phyloP scores from a whole-genome alignment of 2,888 invertebrate genomes.

The Caenorhabditis angaria region DNA sequence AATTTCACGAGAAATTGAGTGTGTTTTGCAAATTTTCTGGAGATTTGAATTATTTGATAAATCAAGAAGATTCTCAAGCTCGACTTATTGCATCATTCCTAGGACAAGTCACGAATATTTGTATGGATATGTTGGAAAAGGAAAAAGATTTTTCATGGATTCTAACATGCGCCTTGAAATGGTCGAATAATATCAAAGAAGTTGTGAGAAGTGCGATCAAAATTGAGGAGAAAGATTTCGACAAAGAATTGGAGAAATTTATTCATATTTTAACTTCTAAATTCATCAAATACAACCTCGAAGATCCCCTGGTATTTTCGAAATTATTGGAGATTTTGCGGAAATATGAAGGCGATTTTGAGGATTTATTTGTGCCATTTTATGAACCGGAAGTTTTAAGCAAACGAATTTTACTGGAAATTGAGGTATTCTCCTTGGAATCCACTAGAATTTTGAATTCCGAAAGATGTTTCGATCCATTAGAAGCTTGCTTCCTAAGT shows the following conservation, averaged over 20 bases:
- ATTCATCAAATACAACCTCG: slow-evolving; percentile 22
- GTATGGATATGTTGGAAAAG: slow-evolving; percentile 28
- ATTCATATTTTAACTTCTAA: slow-evolving; percentile 13
- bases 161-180: slow-evolving; percentile 20
- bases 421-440: slow-evolving; percentile 24
- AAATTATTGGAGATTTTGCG: slow-evolving; percentile 17
- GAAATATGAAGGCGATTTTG: slow-evolving; percentile 12
- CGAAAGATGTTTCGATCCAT: slow-evolving; percentile 14
- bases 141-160: slow-evolving; percentile 39
- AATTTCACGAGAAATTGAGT: slow-evolving; percentile 1
- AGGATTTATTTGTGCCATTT: slow-evolving; percentile 26
- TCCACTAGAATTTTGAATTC: slow-evolving; percentile 8
- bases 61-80: background rate
- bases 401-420: slow-evolving; percentile 24
- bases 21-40: slow-evolving; percentile 4
- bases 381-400: slow-evolving; percentile 29
- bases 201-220: background rate
- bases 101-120: slow-evolving; percentile 19
- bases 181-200: slow-evolving; percentile 25
- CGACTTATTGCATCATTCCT: slow-evolving; percentile 7
- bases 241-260: slow-evolving; percentile 16
- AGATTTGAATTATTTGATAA: slow-evolving; percentile 14
- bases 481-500: slow-evolving; percentile 13
- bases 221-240: too few species aligned
- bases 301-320: slow-evolving; percentile 26